Evolutionary conservation across 2,113 vertebrate genomes (phyloP), one percentile per base, ranked within the genome.

Genomic region (Nothobranchius kuhntae): DNA sequence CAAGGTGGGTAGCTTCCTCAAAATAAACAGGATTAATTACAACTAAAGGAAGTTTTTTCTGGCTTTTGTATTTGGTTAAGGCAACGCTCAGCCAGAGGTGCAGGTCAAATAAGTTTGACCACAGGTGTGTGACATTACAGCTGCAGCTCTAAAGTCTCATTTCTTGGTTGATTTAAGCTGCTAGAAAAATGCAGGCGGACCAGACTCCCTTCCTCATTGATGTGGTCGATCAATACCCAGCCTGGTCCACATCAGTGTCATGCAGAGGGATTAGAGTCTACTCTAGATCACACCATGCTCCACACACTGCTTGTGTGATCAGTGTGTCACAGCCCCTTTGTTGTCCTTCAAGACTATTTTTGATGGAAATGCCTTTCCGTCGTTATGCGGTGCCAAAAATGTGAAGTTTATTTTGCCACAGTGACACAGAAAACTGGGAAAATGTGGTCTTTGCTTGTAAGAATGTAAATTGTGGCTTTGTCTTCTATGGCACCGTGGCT

Each of bases 1-100:
- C 96, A 98, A 94, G 97, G 97, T 98, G 82, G 84, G 91, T 48
- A 13, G 5, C 44, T 45, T 45, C 44, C 44, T 12, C 13, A 9
- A 40, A 40, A 30, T 30, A 30, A 30, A 30, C 30, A 30, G 30
- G 4, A 30, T 30, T 3, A 40, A 40, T 40, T 8, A 3, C 9
- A 9, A 40, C 38, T 40, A 40, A 7, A 40, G 38, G 7, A 40
- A 40, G 9, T 40, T 9, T 7, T 40, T 9, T 40, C 7, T 40
- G 38, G 38, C 38, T 40, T 40, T 40, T 40, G 7, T 40, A 40
- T 40, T 8, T 40, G 30, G 21, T 21, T 21, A 40, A 8, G 38
- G 1, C 38, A 40, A 8, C 1, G 7, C 38, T 40, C 38, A 9
- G 38, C 38, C 4, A 7, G 38, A 40, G 38, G 38, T 88, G 82